Evolutionary conservation across 2,888 invertebrate species (phyloP).

Genomic region (Agonopterix heracliana): DNA sequence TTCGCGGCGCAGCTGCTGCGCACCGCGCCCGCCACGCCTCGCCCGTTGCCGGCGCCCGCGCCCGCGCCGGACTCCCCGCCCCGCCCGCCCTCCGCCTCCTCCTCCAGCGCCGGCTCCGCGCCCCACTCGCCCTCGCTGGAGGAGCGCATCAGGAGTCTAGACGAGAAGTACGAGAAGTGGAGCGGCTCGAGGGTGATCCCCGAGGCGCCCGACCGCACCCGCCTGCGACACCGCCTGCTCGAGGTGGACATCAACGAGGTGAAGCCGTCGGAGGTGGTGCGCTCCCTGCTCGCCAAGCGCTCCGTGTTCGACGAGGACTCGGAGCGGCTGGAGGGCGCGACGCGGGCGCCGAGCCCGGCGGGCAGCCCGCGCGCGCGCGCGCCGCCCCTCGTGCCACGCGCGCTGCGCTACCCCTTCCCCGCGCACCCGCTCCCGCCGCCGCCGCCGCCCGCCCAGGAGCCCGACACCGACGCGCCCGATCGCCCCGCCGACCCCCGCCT

Average conservation of each 20-base stretch:
- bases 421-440: constrained; percentile 75
- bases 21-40: constrained; percentile 67
- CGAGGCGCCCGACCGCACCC: constrained; percentile 75
- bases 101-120: constrained; percentile 83
- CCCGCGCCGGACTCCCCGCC: constrained; percentile 81
- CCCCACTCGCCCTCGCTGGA: constrained; percentile 88
- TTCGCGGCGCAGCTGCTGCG: constrained; percentile 85
- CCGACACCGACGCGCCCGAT: constrained; percentile 16
- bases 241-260: constrained; percentile 87
- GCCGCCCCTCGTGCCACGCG: constrained; percentile 50
- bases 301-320: constrained; percentile 98
- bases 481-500: constrained; percentile 34
- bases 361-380: constrained; percentile 64
- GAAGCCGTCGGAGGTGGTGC: constrained; percentile 95
- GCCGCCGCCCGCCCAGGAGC: constrained; percentile 5
- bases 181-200: constrained; percentile 79
- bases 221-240: constrained; percentile 83
- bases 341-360: constrained; percentile 83
- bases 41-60: constrained; percentile 52
- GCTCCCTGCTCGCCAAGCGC: constrained; percentile 92
- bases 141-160: constrained; percentile 92
- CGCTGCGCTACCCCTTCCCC: constrained; percentile 85
- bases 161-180: constrained; percentile 96
- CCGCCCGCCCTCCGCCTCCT: constrained; percentile 83
- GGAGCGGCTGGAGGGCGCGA: constrained; percentile 92